Evolutionary conservation across 2,888 invertebrate species (phyloP).

Genomic region (Eurytoma adleriae): DNA sequence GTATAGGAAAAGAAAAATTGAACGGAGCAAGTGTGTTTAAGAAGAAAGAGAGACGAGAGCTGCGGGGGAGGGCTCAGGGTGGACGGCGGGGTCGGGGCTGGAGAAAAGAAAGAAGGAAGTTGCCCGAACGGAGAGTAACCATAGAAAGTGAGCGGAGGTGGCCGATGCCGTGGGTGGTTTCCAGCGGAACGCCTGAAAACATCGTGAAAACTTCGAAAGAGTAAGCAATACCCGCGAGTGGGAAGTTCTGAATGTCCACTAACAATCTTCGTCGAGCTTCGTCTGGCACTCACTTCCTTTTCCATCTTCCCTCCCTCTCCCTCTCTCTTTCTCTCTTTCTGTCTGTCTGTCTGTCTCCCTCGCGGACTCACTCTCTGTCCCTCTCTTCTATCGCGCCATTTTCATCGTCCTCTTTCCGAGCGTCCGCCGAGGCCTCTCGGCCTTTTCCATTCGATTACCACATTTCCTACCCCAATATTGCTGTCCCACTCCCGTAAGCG

Average conservation of each 20-base stretch:
- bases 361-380: too few relatives aligned
- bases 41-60: conserved; percentile 23
- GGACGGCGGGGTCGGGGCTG: background rate
- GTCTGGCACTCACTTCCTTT: conserved; percentile 11
- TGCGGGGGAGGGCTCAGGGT: background rate
- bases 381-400: too few relatives aligned
- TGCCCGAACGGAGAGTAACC: conserved; percentile 26
- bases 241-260: conserved; percentile 72
- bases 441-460: conserved; percentile 47
- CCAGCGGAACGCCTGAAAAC: conserved; percentile 59
- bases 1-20: conserved; percentile 31
- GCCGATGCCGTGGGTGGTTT: conserved; percentile 25
- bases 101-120: conserved; percentile 18
- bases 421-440: conserved; percentile 22
- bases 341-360: too few relatives aligned
- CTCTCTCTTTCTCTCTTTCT: conserved; percentile 6
- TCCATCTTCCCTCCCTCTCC: background rate
- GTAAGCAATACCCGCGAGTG: conserved; percentile 69
- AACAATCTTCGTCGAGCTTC: conserved; percentile 64
- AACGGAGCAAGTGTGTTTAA: conserved; percentile 39
- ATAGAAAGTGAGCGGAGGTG: conserved; percentile 35
- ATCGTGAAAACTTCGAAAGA: conserved; percentile 67
- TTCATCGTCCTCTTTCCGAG: too few relatives aligned
- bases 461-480: background rate
- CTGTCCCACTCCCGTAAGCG: background rate